A percentile compares a stretch with the other conserved stretches of the same genome.
These are phyloP conservation scores for Vanessa tameamea DNA, from an alignment of 1,140 invertebrate genomes.

Conservation along the genomic window DNA sequence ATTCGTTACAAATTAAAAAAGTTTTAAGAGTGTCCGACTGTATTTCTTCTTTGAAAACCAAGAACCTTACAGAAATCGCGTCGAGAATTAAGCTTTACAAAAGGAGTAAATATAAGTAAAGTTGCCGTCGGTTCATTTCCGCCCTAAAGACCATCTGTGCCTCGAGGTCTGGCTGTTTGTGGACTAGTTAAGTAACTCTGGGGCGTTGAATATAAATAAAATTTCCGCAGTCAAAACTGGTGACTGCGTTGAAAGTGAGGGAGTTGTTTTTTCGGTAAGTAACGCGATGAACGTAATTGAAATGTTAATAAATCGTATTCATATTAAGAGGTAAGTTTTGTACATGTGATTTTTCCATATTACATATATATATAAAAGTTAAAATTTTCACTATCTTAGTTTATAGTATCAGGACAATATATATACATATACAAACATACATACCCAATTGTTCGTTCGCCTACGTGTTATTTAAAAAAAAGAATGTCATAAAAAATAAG, in stretches of 20 bases:
- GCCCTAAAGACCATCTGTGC: slow-evolving; percentile 27
- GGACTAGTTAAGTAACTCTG: slow-evolving; percentile 38
- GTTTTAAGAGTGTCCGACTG: slow-evolving; percentile 28
- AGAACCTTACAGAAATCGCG: slow-evolving; percentile 1
- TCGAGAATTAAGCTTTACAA: slow-evolving; percentile 20
- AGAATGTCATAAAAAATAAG: too few species aligned
- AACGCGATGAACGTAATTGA: neutral
- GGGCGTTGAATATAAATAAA: slow-evolving; percentile 35
- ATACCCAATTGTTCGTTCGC: too few species aligned
- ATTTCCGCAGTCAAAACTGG: slow-evolving; percentile 37
- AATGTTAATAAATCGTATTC: too few species aligned
- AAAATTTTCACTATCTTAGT: too few species aligned
- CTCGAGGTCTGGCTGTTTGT: slow-evolving; percentile 38
- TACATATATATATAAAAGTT: too few species aligned
- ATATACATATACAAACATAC: too few species aligned
- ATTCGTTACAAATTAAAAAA: slow-evolving; percentile 40
- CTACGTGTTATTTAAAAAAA: too few species aligned
- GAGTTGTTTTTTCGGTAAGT: neutral
- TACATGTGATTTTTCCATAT: too few species aligned
- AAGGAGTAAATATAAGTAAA: slow-evolving; percentile 25
- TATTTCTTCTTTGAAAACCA: slow-evolving; percentile 10
- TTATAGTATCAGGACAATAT: too few species aligned
- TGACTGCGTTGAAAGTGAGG: neutral
- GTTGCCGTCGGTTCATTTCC: slow-evolving; percentile 41
- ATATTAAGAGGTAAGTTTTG: too few species aligned